Evolutionary conservation across 2,113 vertebrate genomes (phyloP), one percentile per base, ranked within the genome.

Genomic region (Eclectus roratus): DNA sequence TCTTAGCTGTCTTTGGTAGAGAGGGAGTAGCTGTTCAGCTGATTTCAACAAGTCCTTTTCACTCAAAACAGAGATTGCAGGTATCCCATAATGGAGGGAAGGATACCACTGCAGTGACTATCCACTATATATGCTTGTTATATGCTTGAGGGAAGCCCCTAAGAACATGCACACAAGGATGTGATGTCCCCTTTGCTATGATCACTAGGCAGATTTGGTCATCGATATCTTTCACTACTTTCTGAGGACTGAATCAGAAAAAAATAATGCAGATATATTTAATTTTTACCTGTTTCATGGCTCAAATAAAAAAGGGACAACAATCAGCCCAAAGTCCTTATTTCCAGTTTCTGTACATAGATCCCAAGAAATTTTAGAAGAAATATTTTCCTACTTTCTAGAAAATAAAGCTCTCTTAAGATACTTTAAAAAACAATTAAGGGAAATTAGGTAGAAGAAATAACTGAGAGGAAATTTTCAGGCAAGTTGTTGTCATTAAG

Each of bases 151-250:
- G 5, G 16, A 64, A 49, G 74, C 12, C 9, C 27, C 6, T 9
- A 55, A 29, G 12, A 9, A n/a, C 0, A 0, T 18, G 11, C 9
- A 17, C 8, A 19, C 10, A 44, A 84, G 24, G 16, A 9, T 66
- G 6, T 28, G 27, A 29, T 18, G 31, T 77, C 17, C 3, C 33
- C 14, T 56, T 68, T 35, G 33, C 20, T 35, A 6, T n/a, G 15
- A 66, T 64, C 39, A 50, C 3, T 27, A 21, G 15, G 16, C n/a
- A 61, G 52, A n/a, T 25, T 47, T 72, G 14, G 8, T 44, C 37
- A 37, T 65, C 19, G 35, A 3, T 64, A 27, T 11, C 11, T 47
- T 76, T 50, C 27, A n/a, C 28, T 53, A 25, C 20, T 79, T 76
- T 76, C 35, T 66, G 31, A 85, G 11, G 16, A 27, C 18, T 37